Percentiles rank a stretch among this genome's conserved stretches.
phyloP scores from a whole-genome alignment of 2,113 vertebrate genomes.

The Loxodonta africana region DNA sequence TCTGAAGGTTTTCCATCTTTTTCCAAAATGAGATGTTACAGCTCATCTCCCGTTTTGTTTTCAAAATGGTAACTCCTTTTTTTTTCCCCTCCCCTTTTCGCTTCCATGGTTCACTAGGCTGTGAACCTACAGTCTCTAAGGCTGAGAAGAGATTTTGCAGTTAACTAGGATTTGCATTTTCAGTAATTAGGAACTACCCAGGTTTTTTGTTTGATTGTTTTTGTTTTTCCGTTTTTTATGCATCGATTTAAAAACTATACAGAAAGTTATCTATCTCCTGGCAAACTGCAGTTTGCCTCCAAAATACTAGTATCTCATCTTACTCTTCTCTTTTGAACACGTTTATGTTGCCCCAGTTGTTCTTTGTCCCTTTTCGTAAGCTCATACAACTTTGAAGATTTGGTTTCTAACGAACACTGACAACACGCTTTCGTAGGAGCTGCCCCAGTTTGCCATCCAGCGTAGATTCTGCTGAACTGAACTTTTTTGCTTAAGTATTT shows the following conservation, averaged over 20 bases:
- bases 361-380: constrained; percentile 1
- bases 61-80: constrained; percentile 74
- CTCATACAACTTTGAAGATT: constrained; percentile 70
- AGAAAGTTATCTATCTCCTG: neutral
- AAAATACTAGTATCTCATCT: neutral
- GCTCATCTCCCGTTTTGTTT: constrained; percentile 68
- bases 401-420: constrained; percentile 60
- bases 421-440: constrained; percentile 74
- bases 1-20: constrained; percentile 62
- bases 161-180: constrained; percentile 56
- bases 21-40: constrained; percentile 66
- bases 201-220: neutral
- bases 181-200: constrained; percentile 64
- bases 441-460: constrained; percentile 73
- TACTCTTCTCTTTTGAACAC: neutral
- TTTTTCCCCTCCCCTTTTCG: neutral
- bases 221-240: neutral
- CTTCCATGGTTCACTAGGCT: constrained; percentile 41
- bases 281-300: constrained; percentile 37
- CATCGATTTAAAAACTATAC: constrained; percentile 60
- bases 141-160: constrained; percentile 46
- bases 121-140: constrained; percentile 8
- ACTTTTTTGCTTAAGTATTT: constrained; percentile 87
- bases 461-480: constrained; percentile 82
- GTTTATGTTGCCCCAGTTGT: neutral